These are phyloP conservation scores for Megaleporinus macrocephalus DNA, from an alignment of 2,113 vertebrate genomes.

Conservation along the genomic window DNA sequence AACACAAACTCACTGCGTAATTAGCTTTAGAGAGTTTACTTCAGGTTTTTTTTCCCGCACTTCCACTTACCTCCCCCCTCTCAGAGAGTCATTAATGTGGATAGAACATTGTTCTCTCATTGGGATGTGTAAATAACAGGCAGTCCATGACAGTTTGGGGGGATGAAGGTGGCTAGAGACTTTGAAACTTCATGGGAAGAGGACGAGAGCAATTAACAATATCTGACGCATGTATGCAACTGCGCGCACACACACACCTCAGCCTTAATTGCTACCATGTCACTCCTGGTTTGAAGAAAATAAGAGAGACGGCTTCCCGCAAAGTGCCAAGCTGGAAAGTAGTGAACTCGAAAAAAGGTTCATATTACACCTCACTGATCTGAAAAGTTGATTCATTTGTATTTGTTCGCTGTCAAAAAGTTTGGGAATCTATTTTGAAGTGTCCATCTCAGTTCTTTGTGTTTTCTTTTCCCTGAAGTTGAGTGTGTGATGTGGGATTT, in stretches of 20 bases:
- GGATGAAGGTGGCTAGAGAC: slow-evolving; percentile 60
- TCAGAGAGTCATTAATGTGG: slow-evolving; percentile 71
- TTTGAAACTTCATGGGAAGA: slow-evolving; percentile 64
- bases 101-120: slow-evolving; percentile 73
- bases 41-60: not conserved
- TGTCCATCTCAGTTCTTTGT: not conserved
- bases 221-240: slow-evolving; percentile 59
- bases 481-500: no score
- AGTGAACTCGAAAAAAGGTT: not conserved
- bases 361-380: not conserved
- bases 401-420: slow-evolving; percentile 1
- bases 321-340: slow-evolving; percentile 10
- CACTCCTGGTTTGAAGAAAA: slow-evolving; percentile 22
- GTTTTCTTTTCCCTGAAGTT: no score
- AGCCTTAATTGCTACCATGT: slow-evolving; percentile 46
- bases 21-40: slow-evolving; percentile 53
- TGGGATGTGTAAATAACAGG: slow-evolving; percentile 75
- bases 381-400: not conserved
- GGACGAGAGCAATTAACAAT: slow-evolving; percentile 71
- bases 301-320: slow-evolving; percentile 27
- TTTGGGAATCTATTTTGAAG: not conserved
- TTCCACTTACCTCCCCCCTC: slow-evolving; percentile 44
- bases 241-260: slow-evolving; percentile 18
- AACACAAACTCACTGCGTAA: slow-evolving; percentile 57
- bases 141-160: slow-evolving; percentile 65